Conservation (phyloP, 2,113 vertebrate genomes). For the Suncus etruscus region DNA sequence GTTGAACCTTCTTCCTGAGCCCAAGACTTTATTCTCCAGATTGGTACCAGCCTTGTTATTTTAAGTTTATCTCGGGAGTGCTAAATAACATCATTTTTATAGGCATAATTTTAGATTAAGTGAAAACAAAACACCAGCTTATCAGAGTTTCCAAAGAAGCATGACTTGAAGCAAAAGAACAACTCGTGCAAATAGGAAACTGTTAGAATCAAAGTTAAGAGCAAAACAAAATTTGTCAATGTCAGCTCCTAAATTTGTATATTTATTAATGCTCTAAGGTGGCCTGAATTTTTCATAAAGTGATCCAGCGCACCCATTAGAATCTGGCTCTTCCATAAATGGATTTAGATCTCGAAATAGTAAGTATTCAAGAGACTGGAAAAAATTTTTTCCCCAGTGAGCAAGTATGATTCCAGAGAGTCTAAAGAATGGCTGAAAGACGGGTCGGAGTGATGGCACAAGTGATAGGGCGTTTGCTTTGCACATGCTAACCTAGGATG, state of each 20-base stretch:
- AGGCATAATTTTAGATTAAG: constrained; percentile 21
- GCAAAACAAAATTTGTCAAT: constrained; percentile 36
- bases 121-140: constrained; percentile 12
- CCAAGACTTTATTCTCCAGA: neutral
- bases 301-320: neutral
- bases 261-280: constrained; percentile 15
- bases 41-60: neutral
- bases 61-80: neutral
- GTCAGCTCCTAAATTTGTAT: neutral
- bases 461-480: too few relatives aligned
- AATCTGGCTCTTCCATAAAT: constrained; percentile 20
- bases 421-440: neutral
- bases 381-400: constrained; percentile 22
- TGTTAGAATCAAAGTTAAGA: neutral
- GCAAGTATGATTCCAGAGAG: constrained; percentile 31
- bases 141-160: constrained; percentile 39
- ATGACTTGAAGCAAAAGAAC: neutral
- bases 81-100: constrained; percentile 14
- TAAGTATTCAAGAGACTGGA: neutral
- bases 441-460: too few relatives aligned
- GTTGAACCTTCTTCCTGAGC: neutral
- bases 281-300: neutral
- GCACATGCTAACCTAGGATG: too few relatives aligned
- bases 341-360: neutral
- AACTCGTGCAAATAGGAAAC: neutral